Base-by-base conservation (phyloP, 2,888 invertebrate genomes). In the Cataglyphis rosenhaueri region DNA sequence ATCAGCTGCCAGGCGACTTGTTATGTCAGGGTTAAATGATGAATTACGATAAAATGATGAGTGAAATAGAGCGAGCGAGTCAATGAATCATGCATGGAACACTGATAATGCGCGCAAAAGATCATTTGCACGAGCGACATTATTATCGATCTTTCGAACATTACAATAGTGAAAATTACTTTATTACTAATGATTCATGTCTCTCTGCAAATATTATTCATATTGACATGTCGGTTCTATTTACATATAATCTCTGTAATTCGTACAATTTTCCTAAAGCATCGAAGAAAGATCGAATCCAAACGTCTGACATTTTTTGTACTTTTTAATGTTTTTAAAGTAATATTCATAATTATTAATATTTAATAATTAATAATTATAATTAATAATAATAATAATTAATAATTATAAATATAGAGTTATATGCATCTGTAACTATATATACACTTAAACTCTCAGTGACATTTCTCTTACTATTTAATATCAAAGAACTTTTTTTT, bases 401-500 rank as follows among this genome's bases (percentile, higher is more conserved):
- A 38, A 38, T 38, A 38, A 9, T 38, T 38, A 38, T 38, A 38
- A 38, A 32, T 32, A 70, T 44, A 55, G 10, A 55, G 6, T 70
- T 32, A 18, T 35, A 21, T 25, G 25, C 35, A 38, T 55, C 35
- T 57, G 25, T 57, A 35, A 68, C 18, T 68, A 44, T 55, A n/a
- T 52, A 10, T 48, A 48, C 18, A 8, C 21, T 21, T 70, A 71
- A 35, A 71, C 9, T 57, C 25, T 57, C 35, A 25, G 25, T 73
- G 61, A 73, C 62, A 62, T 74, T 74, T 62, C 41, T 64, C 6
- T 62, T 44, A 21, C 15, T 21, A 21, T 64, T 59, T 18, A 29
- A 62, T 41, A 44, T 62, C 74, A 62, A 74, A 74, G 62, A 62
- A 32, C 52, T 75, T 65, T 65, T 65, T 75, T 65, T 65, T 41